Evolutionary conservation across 2,113 vertebrate species (phyloP), one percentile per base, ranked within the genome.

Genomic region (Chamaetylas fuelleborni): DNA sequence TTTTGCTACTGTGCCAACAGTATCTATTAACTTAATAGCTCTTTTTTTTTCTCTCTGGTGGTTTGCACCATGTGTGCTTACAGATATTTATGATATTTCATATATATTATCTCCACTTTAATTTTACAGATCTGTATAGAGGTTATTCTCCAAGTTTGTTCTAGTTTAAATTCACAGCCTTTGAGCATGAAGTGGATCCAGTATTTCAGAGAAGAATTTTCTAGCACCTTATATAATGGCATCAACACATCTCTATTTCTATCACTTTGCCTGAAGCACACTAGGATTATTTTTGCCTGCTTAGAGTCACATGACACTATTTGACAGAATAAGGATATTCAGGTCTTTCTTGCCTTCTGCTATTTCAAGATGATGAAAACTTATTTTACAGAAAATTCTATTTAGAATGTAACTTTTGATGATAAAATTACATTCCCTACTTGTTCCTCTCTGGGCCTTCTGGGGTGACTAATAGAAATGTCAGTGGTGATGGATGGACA

Each of bases 211-310:
- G 20, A 47, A 95, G 69, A 93, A 83, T 91, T 95, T 95, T 93
- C 88, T 91, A 90, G 48, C 47, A 77, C 80, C 48, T 97, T 96
- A 83, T 84, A 62, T 96, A 95, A 95, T 88, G 50, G 51, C 56
- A 92, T 88, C 92, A 90, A 86, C 92, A 92, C 4, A 0, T 94
- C 76, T 90, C 86, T 97, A 88, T 94, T 95, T 97, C 91, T 92
- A 83, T 94, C 80, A 42, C 77, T 94, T 88, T 88, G 86, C 88
- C 94, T 97, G 88, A 88, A 95, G 87, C 28, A 3, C 5, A 5
- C 56, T 60, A 92, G 64, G 77, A 84, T 90, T 92, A 96, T 95
- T 96, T 96, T 90, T 94, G 88, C 88, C 88, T 91, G 14, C 83
- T 92, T 81, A 15, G 64, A 88, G 56, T 86, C 86, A 93, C 5